Evolutionary conservation across 2,888 invertebrate species (phyloP).

Genomic region (Reticulitermes lucifugus): DNA sequence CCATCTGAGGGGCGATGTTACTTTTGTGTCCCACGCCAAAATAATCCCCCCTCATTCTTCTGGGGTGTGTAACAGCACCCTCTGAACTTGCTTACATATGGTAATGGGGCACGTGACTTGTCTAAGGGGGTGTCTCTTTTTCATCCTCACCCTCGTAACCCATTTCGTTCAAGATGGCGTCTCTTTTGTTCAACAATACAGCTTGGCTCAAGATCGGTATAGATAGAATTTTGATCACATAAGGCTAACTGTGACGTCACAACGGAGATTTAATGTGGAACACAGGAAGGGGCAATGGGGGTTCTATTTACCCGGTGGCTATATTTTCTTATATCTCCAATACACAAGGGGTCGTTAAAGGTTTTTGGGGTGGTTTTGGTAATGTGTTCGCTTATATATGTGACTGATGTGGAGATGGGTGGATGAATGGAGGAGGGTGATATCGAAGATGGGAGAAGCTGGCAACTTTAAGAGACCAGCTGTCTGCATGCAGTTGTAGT

Average conservation of each 20-base stretch:
- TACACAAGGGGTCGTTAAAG: conserved; percentile 13
- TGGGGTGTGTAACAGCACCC: conserved; percentile 6
- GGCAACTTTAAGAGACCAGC: background rate
- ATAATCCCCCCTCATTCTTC: conserved; percentile 18
- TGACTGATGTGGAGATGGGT: conserved; percentile 12
- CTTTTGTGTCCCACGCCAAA: conserved; percentile 36
- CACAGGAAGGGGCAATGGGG: background rate
- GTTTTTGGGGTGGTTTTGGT: conserved; percentile 26
- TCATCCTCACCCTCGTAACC: conserved; percentile 36
- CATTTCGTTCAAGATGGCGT: conserved; percentile 41
- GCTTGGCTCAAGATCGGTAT: conserved; percentile 14
- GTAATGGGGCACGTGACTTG: conserved; percentile 48
- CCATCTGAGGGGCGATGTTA: conserved; percentile 20
- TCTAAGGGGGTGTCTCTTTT: conserved; percentile 39
- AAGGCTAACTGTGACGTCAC: conserved; percentile 16
- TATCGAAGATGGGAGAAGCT: conserved; percentile 5
- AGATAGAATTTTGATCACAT: conserved; percentile 33
- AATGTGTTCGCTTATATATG: conserved; percentile 4
- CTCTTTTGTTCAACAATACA: conserved; percentile 7
- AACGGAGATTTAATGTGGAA: background rate
- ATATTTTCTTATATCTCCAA: conserved; percentile 34
- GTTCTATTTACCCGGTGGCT: conserved; percentile 35
- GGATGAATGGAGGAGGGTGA: conserved; percentile 18
- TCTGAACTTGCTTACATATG: conserved; percentile 47
- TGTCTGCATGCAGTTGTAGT: conserved; percentile 18